Evolutionary conservation across 1,140 invertebrate genomes (phyloP), one percentile per base, ranked within the genome.

Genomic region (Drosophila nikananu): DNA sequence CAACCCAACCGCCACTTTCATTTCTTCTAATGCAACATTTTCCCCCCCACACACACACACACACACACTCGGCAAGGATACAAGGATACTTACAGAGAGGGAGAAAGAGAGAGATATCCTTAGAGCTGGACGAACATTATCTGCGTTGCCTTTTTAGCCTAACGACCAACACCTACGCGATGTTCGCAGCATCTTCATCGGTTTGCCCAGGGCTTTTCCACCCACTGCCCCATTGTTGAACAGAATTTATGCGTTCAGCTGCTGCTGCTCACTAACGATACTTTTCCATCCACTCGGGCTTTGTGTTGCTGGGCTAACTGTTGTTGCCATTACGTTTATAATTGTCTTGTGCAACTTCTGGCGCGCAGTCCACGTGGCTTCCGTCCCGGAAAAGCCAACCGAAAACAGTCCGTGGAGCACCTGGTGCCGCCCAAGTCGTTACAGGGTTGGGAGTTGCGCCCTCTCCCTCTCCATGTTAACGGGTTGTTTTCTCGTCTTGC

Each of bases 251-350:
- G 84, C 84, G 77, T 83, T 81, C 81, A 81, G 84, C 84, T 84
- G 84, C 80, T 54, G 84, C 84, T 84, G 84, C 80, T 54, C 54
- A 64, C 83, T 77, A 86, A 86, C 83, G 83, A 86, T 86, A 83
- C 83, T 75, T 84, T 71, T 67, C 30, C 64, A 70, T 73, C 64
- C 41, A 74, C 49, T 74, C 58, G 13, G 5, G 19, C 37, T 54
- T 54, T 72, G 39, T 32, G 52, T 13, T 23, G 27, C 42, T 44
- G 21, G 65, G 51, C 59, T 59, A 72, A 60, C 66, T 79, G 67
- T 80, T 79, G 66, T 87, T 89, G 81, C 86, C 86, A 89, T 89
- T 89, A 90, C 86, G 81, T 90, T 89, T 89, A 89, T 89, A 89
- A 89, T 89, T 89, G 84, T 89, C 86, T 89, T 90, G 84, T 81